Conservation (phyloP, 2,113 vertebrate species). For the Mirza zaza region DNA sequence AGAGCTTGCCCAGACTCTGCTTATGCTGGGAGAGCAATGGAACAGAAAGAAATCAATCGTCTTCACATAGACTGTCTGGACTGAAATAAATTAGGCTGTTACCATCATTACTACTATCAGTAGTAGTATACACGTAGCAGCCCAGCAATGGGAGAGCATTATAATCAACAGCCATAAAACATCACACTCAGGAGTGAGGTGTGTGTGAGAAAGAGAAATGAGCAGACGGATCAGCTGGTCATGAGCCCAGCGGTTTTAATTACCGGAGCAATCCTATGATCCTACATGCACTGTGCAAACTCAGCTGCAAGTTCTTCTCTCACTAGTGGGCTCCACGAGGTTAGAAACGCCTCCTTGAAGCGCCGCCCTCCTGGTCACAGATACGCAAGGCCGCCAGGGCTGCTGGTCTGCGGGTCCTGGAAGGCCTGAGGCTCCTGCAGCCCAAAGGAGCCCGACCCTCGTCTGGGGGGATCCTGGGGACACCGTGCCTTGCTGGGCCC, state of each 20-base stretch:
- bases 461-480: rapidly evolving
- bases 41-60: not conserved
- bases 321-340: rapidly evolving
- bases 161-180: too few species aligned
- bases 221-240: not conserved
- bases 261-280: not conserved
- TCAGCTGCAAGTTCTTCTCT: not conserved
- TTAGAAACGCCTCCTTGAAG: not conserved
- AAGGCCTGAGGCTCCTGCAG: too few species aligned
- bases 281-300: rapidly evolving
- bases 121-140: not conserved
- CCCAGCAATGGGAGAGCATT: not conserved
- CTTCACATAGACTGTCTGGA: not conserved
- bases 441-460: too few species aligned
- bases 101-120: too few species aligned
- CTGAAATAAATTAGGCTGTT: not conserved
- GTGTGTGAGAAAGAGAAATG: too few species aligned
- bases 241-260: rapidly evolving
- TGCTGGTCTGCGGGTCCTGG: rapidly evolving
- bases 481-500: not conserved
- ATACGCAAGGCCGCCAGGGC: rapidly evolving
- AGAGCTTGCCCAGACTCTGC: not conserved
- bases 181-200: rapidly evolving
- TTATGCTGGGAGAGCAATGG: not conserved
- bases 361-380: not conserved